These are phyloP conservation scores for Leptosomus discolor DNA, from an alignment of 2,113 vertebrate species.

Conservation along the genomic window DNA sequence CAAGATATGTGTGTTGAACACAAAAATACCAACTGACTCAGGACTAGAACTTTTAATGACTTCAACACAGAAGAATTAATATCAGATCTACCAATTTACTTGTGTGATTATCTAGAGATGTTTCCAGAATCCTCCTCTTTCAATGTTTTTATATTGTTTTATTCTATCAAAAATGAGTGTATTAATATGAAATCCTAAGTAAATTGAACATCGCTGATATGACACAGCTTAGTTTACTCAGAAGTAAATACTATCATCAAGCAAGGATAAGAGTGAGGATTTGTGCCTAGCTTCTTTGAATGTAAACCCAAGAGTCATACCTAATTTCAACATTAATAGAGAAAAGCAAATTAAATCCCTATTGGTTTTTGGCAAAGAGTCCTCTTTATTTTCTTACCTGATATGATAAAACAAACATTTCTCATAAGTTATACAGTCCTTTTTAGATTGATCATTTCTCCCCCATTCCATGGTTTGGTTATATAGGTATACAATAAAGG, in stretches of 20 bases:
- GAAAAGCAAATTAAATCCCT: background rate
- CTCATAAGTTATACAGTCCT: background rate
- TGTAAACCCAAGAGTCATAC: background rate
- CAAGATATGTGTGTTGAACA: background rate
- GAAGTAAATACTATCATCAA: background rate
- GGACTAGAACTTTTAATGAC: background rate
- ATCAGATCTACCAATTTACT: background rate
- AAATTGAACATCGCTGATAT: background rate
- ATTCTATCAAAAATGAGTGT: background rate
- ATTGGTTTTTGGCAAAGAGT: background rate
- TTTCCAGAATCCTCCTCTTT: background rate
- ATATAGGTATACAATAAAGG: background rate
- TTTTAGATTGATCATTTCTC: background rate
- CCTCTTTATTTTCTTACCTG: background rate
- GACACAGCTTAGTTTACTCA: background rate
- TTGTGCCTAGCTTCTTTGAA: background rate
- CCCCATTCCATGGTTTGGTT: background rate
- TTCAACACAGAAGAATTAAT: background rate
- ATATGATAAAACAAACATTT: background rate
- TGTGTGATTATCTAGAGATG: background rate
- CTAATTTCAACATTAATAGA: background rate
- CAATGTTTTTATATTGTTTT: background rate
- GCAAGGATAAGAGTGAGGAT: background rate
- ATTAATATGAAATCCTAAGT: background rate
- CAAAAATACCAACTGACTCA: background rate